Conservation (phyloP, 2,113 vertebrate genomes). For the Ochotona curzoniae region DNA sequence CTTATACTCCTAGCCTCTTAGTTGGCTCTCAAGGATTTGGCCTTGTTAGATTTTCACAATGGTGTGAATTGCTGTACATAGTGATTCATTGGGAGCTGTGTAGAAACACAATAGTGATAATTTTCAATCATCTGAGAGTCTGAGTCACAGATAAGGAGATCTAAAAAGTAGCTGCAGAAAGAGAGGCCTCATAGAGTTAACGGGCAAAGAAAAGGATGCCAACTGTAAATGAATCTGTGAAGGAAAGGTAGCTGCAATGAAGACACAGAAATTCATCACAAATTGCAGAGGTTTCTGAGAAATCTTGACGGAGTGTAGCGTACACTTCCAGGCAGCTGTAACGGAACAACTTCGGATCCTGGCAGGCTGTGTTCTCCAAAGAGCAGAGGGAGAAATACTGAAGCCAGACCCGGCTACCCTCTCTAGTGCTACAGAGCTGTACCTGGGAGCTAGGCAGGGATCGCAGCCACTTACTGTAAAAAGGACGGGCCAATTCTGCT, state of each 20-base stretch:
- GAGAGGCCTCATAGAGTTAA: no score
- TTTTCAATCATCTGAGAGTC: not conserved
- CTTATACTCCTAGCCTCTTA: not conserved
- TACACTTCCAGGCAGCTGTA: not conserved
- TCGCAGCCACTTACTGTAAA: no score
- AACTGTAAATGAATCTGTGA: not conserved
- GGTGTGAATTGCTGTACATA: rapidly evolving
- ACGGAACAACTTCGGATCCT: not conserved
- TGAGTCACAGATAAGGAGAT: not conserved
- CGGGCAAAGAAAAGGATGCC: no score
- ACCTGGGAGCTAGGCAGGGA: not conserved
- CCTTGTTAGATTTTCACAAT: not conserved
- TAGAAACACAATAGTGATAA: not conserved
- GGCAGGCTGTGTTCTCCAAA: not conserved
- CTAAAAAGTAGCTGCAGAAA: no score
- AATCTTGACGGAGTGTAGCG: rapidly evolving
- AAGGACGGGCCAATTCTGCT: no score
- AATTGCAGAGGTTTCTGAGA: not conserved
- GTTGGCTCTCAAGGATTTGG: rapidly evolving
- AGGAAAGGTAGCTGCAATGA: not conserved
- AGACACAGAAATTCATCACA: not conserved
- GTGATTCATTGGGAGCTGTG: rapidly evolving
- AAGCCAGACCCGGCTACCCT: not conserved
- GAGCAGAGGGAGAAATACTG: no score
- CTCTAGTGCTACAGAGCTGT: rapidly evolving